These are phyloP conservation scores for Paguma larvata DNA, from an alignment of 2,797 vertebrate species.

Conservation along the genomic window DNA sequence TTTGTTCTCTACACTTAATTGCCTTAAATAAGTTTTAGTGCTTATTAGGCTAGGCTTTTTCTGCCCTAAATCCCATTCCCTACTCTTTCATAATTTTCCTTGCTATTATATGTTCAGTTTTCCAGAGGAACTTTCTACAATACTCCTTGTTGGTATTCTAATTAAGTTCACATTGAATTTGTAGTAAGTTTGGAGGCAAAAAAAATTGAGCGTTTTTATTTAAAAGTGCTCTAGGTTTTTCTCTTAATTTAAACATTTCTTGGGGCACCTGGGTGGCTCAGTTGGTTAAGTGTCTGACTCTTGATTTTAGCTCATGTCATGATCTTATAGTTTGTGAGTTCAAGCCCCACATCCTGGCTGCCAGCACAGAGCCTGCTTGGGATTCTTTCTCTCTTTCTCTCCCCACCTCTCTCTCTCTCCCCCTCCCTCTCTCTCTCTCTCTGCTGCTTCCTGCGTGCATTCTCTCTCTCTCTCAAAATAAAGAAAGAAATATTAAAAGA, in stretches of 20 bases:
- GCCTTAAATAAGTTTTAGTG: conserved; percentile 20
- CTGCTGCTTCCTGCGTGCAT: too few relatives aligned
- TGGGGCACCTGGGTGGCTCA: neutral
- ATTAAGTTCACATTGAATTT: conserved; percentile 61
- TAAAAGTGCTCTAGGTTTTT: conserved; percentile 47
- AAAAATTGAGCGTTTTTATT: neutral
- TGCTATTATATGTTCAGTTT: conserved; percentile 57
- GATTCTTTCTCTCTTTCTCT: too few relatives aligned
- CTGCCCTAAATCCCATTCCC: neutral
- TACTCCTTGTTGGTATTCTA: conserved; percentile 65
- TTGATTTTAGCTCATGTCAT: too few relatives aligned
- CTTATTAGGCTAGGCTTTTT: neutral
- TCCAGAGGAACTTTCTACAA: conserved; percentile 56
- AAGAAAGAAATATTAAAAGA: too few relatives aligned
- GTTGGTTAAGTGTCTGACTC: too few relatives aligned
- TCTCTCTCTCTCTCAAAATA: too few relatives aligned
- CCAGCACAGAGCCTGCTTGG: too few relatives aligned
- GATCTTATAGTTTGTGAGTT: too few relatives aligned
- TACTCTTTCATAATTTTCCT: conserved; percentile 31
- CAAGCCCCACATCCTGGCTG: too few relatives aligned
- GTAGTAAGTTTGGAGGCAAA: conserved; percentile 32
- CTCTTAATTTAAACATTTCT: neutral
- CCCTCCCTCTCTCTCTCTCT: too few relatives aligned
- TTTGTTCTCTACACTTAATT: neutral
- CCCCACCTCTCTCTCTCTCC: too few relatives aligned